These are phyloP conservation scores for Phoeniculus purpureus DNA, from an alignment of 2,797 vertebrate genomes.

Conservation along the genomic window DNA sequence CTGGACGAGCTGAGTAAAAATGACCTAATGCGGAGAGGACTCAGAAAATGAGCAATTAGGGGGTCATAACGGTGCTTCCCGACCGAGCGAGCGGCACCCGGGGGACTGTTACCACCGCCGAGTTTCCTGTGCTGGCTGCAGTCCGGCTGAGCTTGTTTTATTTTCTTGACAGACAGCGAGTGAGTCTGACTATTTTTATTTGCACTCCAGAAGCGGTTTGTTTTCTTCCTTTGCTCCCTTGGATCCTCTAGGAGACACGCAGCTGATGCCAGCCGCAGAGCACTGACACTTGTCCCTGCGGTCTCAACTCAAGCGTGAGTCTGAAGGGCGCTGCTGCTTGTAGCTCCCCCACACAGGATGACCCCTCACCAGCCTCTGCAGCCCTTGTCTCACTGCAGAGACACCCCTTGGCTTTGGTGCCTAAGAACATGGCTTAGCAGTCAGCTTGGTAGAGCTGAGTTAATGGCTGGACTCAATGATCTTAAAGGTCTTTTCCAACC, in stretches of 20 bases:
- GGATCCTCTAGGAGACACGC: background rate
- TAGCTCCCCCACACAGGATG: background rate
- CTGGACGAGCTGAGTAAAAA: constrained; percentile 15
- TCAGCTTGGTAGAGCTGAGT: too few species aligned
- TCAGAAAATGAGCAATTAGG: constrained; percentile 15
- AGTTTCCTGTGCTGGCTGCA: constrained; percentile 47
- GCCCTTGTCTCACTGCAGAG: accelerated
- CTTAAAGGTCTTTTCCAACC: too few species aligned
- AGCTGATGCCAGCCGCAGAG: background rate
- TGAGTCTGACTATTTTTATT: background rate
- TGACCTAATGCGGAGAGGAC: constrained; percentile 44
- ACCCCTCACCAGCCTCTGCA: background rate
- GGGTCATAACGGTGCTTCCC: constrained; percentile 14
- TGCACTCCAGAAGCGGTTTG: background rate
- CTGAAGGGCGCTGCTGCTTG: background rate
- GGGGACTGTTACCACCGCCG: background rate
- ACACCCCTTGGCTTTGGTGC: background rate
- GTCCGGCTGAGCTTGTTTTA: background rate
- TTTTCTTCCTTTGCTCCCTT: background rate
- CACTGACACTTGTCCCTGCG: background rate
- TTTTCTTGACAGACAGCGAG: background rate
- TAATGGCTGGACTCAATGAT: too few species aligned
- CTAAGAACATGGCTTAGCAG: too few species aligned
- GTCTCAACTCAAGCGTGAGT: background rate
- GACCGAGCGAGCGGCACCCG: background rate